These are phyloP conservation scores for Ferdinandea cuprea DNA, from an alignment of 2,888 invertebrate species.

Conservation along the genomic window DNA sequence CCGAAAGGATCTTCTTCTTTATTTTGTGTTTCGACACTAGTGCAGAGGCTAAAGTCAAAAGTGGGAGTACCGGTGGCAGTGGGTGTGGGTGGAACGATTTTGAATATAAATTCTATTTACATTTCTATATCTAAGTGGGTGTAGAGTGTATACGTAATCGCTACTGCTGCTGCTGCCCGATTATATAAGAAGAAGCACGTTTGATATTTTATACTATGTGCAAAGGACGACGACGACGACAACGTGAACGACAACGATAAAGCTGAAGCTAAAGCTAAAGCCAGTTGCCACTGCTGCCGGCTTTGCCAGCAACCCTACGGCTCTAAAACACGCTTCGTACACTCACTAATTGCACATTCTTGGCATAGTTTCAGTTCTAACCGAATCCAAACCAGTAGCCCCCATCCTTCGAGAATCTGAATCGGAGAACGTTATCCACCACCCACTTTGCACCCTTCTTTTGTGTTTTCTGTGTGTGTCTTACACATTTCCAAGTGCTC, in stretches of 20 bases:
- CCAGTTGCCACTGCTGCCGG: slow-evolving; percentile 62
- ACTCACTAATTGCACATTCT: slow-evolving; percentile 97
- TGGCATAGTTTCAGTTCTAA: slow-evolving; percentile 95
- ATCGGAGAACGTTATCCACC: slow-evolving; percentile 54
- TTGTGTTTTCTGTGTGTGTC: slow-evolving; percentile 64
- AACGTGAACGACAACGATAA: slow-evolving; percentile 18
- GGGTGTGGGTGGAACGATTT: slow-evolving; percentile 61
- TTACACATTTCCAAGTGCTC: slow-evolving; percentile 70
- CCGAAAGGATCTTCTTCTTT: slow-evolving; percentile 42
- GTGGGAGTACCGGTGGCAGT: slow-evolving; percentile 7
- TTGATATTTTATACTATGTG: slow-evolving; percentile 74
- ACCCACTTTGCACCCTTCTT: slow-evolving; percentile 62
- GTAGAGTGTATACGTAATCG: slow-evolving; percentile 44
- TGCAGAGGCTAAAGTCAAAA: slow-evolving; percentile 35
- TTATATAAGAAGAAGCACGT: slow-evolving; percentile 74
- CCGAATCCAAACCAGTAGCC: slow-evolving; percentile 68
- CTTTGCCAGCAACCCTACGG: slow-evolving; percentile 69
- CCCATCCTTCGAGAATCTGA: slow-evolving; percentile 80
- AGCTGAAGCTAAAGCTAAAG: slow-evolving; percentile 48
- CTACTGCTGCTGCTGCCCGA: slow-evolving; percentile 36
- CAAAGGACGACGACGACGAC: slow-evolving; percentile 58
- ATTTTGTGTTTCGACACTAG: slow-evolving; percentile 31
- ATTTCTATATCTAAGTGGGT: slow-evolving; percentile 62
- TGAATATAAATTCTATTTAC: slow-evolving; percentile 74
- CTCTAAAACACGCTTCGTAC: slow-evolving; percentile 78